Conservation (phyloP, 1,140 invertebrate genomes). For the Uloborus diversus region DNA sequence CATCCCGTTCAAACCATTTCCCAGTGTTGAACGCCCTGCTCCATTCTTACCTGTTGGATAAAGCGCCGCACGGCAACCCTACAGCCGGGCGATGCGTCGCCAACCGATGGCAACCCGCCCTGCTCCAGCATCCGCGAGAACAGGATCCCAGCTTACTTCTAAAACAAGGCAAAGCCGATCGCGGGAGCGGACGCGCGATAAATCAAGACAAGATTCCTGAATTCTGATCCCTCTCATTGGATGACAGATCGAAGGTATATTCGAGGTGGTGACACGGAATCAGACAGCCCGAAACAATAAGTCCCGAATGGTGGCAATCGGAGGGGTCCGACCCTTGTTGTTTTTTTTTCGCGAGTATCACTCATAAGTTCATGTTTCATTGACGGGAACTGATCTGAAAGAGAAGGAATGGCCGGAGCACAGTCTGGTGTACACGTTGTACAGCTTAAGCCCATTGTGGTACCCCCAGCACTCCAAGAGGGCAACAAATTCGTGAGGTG, state of each 20-base stretch:
- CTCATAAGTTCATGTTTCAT: neutral
- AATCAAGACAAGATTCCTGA: neutral
- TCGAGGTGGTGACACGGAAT: neutral
- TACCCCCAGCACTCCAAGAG: conserved; percentile 83
- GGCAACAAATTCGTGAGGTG: conserved; percentile 97
- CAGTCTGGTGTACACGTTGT: conserved; percentile 71
- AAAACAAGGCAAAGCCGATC: neutral
- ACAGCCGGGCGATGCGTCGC: neutral
- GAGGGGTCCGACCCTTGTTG: neutral
- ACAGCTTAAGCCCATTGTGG: conserved; percentile 77
- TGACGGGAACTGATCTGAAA: neutral
- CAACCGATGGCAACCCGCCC: neutral
- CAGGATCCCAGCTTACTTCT: neutral
- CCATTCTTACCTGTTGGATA: conserved; percentile 25
- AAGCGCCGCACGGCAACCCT: neutral
- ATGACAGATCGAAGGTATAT: neutral
- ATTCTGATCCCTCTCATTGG: neutral
- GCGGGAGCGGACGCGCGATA: neutral
- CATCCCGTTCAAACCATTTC: neutral
- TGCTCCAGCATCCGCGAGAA: neutral
- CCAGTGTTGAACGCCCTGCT: neutral
- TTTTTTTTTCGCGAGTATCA: neutral
- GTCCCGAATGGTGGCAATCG: too few species aligned
- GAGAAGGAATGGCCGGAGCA: conserved; percentile 69
- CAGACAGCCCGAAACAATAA: too few species aligned